Evolutionary conservation across 2,113 vertebrate genomes (phyloP).

Genomic region (Gobio gobio): DNA sequence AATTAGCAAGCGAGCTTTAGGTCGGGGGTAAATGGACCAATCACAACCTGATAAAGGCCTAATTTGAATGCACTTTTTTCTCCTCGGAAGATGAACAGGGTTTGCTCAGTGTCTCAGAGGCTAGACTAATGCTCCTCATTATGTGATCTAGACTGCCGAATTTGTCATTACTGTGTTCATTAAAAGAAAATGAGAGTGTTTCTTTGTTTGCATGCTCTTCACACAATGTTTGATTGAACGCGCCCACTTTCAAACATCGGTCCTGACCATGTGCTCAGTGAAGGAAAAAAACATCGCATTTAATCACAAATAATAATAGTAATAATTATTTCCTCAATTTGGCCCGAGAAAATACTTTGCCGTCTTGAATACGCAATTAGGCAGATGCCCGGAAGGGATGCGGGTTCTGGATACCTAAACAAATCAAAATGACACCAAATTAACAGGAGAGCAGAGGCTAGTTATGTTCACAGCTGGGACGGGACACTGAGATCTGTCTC

Average conservation of each 20-base stretch:
- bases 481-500: neutral
- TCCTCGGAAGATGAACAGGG: neutral
- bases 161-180: conserved; percentile 3
- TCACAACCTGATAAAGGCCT: conserved; percentile 38
- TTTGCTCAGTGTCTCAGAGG: neutral
- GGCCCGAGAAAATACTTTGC: conserved; percentile 16
- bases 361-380: conserved; percentile 28
- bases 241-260: neutral
- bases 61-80: conserved; percentile 35
- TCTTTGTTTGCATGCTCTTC: neutral
- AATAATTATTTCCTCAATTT: conserved; percentile 47
- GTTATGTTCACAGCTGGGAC: neutral
- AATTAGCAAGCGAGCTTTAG: conserved; percentile 35
- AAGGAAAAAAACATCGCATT: conserved; percentile 14
- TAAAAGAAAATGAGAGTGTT: conserved; percentile 12
- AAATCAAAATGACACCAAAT: conserved; percentile 24
- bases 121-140: conserved; percentile 34
- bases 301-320: conserved; percentile 45
- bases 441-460: neutral
- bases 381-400: neutral
- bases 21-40: conserved; percentile 51
- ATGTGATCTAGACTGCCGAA: conserved; percentile 23
- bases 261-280: neutral
- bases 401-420: conserved; percentile 5
- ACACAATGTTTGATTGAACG: neutral